Base-by-base conservation (phyloP, 2,797 vertebrate species). In the Chloroceryle amazona region DNA sequence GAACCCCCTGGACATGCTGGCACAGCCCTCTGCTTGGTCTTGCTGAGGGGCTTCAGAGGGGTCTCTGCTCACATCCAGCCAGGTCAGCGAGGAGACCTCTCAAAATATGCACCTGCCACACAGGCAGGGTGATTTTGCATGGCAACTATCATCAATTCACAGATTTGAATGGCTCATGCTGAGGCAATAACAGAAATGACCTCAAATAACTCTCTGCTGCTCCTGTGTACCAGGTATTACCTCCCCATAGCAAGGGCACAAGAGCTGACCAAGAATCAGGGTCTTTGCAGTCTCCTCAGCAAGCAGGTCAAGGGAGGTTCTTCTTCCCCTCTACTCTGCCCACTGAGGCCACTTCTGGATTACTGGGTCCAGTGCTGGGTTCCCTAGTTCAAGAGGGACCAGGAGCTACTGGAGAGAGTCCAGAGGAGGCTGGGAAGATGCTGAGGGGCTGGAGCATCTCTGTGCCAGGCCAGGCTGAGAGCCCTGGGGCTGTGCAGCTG, bases 61-160 rank as follows among this genome's bases (percentile, higher is more conserved):
- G 13, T 25, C 39, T 74, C 26, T 29, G 54, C 4, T 46, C 71
- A 26, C 33, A 18, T 16, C 62, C 58, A 51, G 25, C 21, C 80
- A 8, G 41, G 17, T 37, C 35, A 15, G 67, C 28, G 47, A 4
- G 4, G 3, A 76, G 42, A 60, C 31, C 3, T 46, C 58, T 52
- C 44, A 46, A 9, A 15, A 3, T 6, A 17, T 3, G 4, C 10
- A 17, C 1, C 0, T 17, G 18, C 20, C 57, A 2, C 5, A 10
- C 10, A 39, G 17, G 22, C n/a, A 61, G 46, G 86, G 37, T 6
- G 3, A 20, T 42, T 76, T 25, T 31, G 29, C 37, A 37, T 12
- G 28, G 5, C 6, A 20, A 29, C 4, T 10, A 17, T 18, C 26
- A 13, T 41, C 28, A 33, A 3, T 51, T 51, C 35, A 18, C n/a